These are phyloP conservation scores for Eumeta japonica DNA, from an alignment of 1,140 invertebrate genomes.

Conservation along the genomic window DNA sequence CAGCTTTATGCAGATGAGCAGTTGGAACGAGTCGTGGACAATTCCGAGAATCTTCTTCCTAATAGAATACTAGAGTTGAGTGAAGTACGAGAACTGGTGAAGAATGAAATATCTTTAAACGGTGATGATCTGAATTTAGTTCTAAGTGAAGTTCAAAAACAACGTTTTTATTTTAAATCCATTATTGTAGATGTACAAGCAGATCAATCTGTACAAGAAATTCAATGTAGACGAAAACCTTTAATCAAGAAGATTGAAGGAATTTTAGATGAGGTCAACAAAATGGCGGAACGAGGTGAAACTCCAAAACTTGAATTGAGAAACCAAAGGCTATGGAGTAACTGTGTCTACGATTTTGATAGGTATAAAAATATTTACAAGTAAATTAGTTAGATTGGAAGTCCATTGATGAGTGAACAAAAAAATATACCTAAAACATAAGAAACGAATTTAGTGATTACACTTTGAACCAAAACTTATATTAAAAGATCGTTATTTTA, in stretches of 20 bases:
- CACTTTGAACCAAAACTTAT: no score
- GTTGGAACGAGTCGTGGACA: not conserved
- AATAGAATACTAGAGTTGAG: constrained; percentile 26
- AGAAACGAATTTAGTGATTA: no score
- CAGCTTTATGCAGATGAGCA: constrained; percentile 18
- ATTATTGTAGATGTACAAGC: constrained; percentile 13
- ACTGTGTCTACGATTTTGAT: constrained; percentile 50
- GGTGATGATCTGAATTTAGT: no score
- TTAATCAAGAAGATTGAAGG: constrained; percentile 36
- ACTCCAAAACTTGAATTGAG: constrained; percentile 33
- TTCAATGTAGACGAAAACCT: constrained; percentile 17
- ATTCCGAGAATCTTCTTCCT: not conserved
- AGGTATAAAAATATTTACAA: constrained; percentile 19
- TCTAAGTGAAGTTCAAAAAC: no score
- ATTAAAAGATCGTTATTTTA: no score
- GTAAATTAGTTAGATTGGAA: not conserved
- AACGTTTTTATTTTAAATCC: no score
- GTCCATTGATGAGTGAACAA: no score
- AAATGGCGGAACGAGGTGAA: constrained; percentile 22
- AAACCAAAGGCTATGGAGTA: constrained; percentile 48
- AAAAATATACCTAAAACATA: no score
- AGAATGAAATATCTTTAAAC: no score
- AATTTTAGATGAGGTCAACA: constrained; percentile 31
- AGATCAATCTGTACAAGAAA: constrained; percentile 13
- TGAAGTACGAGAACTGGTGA: constrained; percentile 36